Conservation (phyloP, 2,888 invertebrate genomes). For the Zonitis immaculata region DNA sequence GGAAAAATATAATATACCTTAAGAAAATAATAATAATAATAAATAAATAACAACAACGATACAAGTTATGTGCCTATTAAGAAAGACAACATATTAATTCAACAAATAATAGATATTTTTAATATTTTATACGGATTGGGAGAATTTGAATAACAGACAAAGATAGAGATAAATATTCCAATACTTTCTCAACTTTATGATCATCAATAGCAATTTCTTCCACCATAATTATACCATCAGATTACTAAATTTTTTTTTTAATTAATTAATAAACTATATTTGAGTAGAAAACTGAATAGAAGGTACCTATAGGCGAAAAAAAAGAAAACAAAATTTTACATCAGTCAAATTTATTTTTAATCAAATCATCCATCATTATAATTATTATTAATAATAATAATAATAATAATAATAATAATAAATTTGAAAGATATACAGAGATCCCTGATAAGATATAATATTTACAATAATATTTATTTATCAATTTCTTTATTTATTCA, state of each 20-base stretch:
- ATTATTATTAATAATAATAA: not conserved
- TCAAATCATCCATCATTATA: slow-evolving; percentile 13
- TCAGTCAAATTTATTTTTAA: slow-evolving; percentile 34
- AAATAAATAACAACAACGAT: not conserved
- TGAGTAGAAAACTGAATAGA: no score
- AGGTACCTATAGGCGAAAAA: not conserved
- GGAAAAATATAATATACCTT: not conserved
- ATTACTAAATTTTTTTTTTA: no score
- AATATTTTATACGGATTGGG: slow-evolving; percentile 34
- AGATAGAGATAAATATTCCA: no score
- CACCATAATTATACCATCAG: no score
- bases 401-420: slow-evolving; percentile 28
- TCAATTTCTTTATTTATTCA: slow-evolving; percentile 18
- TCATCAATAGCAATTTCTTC: no score
- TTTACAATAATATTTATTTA: slow-evolving; percentile 34
- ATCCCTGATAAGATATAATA: slow-evolving; percentile 43
- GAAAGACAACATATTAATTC: slow-evolving; percentile 48
- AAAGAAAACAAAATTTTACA: slow-evolving; percentile 2
- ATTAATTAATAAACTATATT: no score
- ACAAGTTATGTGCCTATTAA: slow-evolving; percentile 46
- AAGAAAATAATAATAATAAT: not conserved
- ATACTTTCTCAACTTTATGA: no score
- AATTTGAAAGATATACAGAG: slow-evolving; percentile 42
- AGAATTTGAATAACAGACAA: no score
- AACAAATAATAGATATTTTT: slow-evolving; percentile 46